phyloP scores from a whole-genome alignment of 2,797 vertebrate genomes.

The Anabacerthia variegaticeps region DNA sequence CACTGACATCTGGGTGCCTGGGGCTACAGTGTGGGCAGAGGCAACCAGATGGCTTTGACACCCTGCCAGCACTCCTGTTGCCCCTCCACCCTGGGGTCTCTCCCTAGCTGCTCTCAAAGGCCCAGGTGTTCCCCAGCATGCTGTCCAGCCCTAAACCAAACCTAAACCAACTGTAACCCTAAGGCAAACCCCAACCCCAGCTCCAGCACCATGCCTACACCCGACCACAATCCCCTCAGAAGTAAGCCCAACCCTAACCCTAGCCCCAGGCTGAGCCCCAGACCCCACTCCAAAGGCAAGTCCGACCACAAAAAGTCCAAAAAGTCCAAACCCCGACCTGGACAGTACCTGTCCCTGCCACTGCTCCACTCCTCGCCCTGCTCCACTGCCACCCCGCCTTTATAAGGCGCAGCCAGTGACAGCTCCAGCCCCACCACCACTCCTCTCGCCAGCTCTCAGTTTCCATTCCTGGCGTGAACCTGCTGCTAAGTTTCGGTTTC shows the following conservation, averaged over 20 bases:
- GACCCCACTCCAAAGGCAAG: too few species aligned
- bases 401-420: rapidly evolving
- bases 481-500: rapidly evolving
- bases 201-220: not conserved
- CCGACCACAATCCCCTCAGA: not conserved
- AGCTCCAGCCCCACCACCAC: rapidly evolving
- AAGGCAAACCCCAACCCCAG: not conserved
- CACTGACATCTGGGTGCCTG: not conserved
- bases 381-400: rapidly evolving
- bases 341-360: not conserved
- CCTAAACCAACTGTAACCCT: not conserved
- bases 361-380: rapidly evolving
- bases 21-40: not conserved
- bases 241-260: not conserved
- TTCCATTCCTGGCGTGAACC: not conserved
- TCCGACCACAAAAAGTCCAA: not conserved
- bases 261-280: too few species aligned
- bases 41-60: not conserved
- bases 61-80: not conserved
- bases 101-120: not conserved
- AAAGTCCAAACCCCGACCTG: not conserved
- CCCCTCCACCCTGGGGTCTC: not conserved
- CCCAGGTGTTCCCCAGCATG: not conserved
- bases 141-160: too few species aligned
- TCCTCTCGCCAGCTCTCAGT: not conserved